These are phyloP conservation scores for Troilus luridus DNA, from an alignment of 2,888 invertebrate species.

Conservation along the genomic window DNA sequence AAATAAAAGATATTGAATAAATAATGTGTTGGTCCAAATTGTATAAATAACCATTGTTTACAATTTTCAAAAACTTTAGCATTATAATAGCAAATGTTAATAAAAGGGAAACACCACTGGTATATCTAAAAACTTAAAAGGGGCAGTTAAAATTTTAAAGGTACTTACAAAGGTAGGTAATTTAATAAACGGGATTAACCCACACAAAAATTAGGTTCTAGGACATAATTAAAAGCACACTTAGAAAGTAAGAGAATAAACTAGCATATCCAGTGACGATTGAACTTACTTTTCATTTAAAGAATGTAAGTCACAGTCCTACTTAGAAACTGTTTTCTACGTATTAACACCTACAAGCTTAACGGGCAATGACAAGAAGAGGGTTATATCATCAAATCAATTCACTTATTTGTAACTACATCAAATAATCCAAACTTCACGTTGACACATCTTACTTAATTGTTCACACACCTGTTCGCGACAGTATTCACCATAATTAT, in stretches of 20 bases:
- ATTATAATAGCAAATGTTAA: background rate
- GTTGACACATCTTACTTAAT: slow-evolving; percentile 14
- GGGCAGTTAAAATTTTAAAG: background rate
- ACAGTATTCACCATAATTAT: slow-evolving; percentile 58
- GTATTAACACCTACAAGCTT: slow-evolving; percentile 40
- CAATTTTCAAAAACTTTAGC: background rate
- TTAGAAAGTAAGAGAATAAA: background rate
- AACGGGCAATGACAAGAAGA: background rate
- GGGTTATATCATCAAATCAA: background rate
- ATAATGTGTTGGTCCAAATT: background rate
- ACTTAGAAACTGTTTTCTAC: slow-evolving; percentile 55
- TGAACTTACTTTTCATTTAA: slow-evolving; percentile 67
- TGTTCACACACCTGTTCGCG: slow-evolving; percentile 56
- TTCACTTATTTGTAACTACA: background rate
- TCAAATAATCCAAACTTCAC: slow-evolving; percentile 9
- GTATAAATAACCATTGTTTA: background rate
- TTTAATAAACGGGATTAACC: slow-evolving; percentile 21
- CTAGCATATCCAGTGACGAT: background rate
- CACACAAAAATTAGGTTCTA: background rate
- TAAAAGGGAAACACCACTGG: background rate
- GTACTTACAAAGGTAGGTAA: background rate
- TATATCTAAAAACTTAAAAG: background rate
- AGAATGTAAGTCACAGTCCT: slow-evolving; percentile 64
- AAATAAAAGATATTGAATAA: background rate
- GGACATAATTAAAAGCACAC: background rate